A percentile compares a stretch with the other conserved stretches of the same genome.
Conservation (phyloP, 2,888 invertebrate species). For the Parnassius orleans region DNA sequence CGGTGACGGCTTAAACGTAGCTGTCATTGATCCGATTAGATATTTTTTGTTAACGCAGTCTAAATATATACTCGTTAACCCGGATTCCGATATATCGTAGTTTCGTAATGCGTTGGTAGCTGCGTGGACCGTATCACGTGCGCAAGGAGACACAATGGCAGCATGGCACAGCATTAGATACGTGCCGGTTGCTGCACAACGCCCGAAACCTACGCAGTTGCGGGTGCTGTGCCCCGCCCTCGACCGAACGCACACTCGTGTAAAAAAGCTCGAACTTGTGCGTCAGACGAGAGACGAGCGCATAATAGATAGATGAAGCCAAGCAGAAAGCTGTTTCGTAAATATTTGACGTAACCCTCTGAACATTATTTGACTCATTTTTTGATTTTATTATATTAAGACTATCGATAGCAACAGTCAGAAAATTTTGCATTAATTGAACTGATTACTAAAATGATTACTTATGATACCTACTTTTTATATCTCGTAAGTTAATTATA, state of each 20-base stretch:
- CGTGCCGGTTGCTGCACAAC: conserved; percentile 24
- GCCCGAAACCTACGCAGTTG: conserved; percentile 32
- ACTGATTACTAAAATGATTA: no score
- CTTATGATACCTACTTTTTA: no score
- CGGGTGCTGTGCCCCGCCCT: conserved; percentile 51
- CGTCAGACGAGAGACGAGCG: conserved; percentile 28
- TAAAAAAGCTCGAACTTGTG: conserved; percentile 38
- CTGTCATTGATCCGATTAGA: no score
- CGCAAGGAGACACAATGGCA: conserved; percentile 34
- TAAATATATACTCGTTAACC: background rate
- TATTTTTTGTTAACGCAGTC: no score
- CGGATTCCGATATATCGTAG: background rate
- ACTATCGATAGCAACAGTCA: no score
- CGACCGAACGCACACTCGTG: conserved; percentile 38
- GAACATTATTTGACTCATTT: no score
- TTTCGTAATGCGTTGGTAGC: conserved; percentile 23
- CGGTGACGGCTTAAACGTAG: no score
- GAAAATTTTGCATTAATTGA: no score
- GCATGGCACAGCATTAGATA: conserved; percentile 18
- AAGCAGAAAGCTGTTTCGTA: background rate
- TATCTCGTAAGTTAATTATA: no score
- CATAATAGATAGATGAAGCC: conserved; percentile 24
- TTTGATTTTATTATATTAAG: no score
- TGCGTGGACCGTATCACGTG: conserved; percentile 64
- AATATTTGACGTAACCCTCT: background rate